Evolutionary conservation across 1,140 invertebrate species (phyloP).

Genomic region (Leptopilina clavipes): DNA sequence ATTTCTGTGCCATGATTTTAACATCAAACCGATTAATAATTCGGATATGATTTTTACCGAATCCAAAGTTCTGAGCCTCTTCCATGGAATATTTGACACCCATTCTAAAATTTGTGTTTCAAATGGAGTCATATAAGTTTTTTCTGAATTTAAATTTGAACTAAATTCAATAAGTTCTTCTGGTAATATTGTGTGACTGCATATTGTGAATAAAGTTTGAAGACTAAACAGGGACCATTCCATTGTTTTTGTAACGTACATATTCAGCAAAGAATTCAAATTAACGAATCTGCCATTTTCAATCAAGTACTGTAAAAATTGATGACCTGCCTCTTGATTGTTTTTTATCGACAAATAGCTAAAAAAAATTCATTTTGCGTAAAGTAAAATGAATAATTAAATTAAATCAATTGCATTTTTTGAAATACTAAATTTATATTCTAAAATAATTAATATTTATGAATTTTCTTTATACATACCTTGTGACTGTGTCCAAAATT

Average conservation of each 20-base stretch:
- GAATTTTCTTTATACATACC: slow-evolving; percentile 55
- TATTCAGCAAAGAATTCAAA: slow-evolving; percentile 62
- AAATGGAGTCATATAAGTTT: slow-evolving; percentile 44
- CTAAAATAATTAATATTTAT: too few relatives aligned
- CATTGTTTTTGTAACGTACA: slow-evolving; percentile 68
- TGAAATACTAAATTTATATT: too few relatives aligned
- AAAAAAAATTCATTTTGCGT: slow-evolving; percentile 28
- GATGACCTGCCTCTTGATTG: slow-evolving; percentile 66
- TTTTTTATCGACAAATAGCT: slow-evolving; percentile 63
- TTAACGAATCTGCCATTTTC: slow-evolving; percentile 59
- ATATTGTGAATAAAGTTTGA: slow-evolving; percentile 64
- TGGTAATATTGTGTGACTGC: slow-evolving; percentile 54
- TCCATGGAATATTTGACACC: slow-evolving; percentile 51
- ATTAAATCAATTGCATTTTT: too few relatives aligned
- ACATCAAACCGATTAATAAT: slow-evolving; percentile 58
- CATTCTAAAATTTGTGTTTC: slow-evolving; percentile 58
- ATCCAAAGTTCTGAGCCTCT: slow-evolving; percentile 41
- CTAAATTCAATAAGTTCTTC: slow-evolving; percentile 45
- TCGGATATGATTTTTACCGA: slow-evolving; percentile 53
- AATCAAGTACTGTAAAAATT: slow-evolving; percentile 67
- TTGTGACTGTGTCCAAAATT: slow-evolving; percentile 69
- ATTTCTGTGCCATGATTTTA: slow-evolving; percentile 61
- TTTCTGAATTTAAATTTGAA: slow-evolving; percentile 36
- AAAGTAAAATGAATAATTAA: too few relatives aligned
- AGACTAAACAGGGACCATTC: slow-evolving; percentile 66